A percentile compares a stretch with the other conserved stretches of the same genome.
These are phyloP conservation scores for Calvadosia cruxmelitensis DNA, from an alignment of 30 jellyfish, hydroid and myxozoan genomes.

Conservation along the genomic window DNA sequence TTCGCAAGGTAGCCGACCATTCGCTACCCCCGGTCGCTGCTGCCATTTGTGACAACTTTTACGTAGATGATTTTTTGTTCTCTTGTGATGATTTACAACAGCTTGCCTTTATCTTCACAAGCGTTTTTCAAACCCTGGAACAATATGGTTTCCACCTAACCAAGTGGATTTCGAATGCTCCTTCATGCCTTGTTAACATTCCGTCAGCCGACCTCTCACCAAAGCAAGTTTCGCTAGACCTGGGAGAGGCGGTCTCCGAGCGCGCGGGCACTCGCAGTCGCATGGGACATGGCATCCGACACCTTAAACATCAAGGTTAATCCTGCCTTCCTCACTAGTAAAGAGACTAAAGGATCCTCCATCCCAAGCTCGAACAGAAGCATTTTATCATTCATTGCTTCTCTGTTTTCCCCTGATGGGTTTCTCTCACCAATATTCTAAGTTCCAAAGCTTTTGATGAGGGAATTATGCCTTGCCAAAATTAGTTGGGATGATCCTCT, in stretches of 20 bases:
- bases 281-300: neutral
- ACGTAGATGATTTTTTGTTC: neutral
- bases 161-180: neutral
- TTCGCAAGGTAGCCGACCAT: neutral
- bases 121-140: neutral
- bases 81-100: neutral
- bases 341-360: too few relatives aligned
- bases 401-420: neutral
- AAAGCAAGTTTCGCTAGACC: neutral
- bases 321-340: too few relatives aligned
- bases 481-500: neutral
- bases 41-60: neutral
- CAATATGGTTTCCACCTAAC: neutral
- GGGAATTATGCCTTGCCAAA: neutral
- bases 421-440: neutral
- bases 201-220: neutral
- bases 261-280: neutral
- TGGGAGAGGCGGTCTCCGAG: neutral
- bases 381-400: neutral
- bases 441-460: neutral
- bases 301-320: too few relatives aligned
- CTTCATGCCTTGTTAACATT: neutral
- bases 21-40: neutral
- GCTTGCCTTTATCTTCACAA: neutral
- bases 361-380: too few relatives aligned